Percentiles rank a stretch among this genome's conserved stretches.
Evolutionary conservation across 2,888 invertebrate genomes (phyloP).

Genomic region (Eupithecia exiguata): DNA sequence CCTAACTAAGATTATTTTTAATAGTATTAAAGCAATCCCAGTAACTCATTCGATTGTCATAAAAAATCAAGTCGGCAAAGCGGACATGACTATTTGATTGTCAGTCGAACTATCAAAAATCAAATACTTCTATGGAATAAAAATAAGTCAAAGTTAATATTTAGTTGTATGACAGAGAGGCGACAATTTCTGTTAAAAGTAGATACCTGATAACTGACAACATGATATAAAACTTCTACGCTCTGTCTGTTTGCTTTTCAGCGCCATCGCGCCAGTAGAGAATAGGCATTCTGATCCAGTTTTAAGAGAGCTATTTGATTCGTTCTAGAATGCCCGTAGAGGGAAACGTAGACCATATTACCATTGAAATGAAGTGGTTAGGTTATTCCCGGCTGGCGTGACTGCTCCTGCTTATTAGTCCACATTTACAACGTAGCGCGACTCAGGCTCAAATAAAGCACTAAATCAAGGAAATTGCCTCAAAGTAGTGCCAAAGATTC

Average conservation of each 20-base stretch:
- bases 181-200: too few species aligned
- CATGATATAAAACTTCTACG: not conserved
- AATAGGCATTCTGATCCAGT: not conserved
- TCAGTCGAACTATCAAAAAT: too few species aligned
- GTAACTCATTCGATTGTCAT: too few species aligned
- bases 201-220: not conserved
- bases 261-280: not conserved
- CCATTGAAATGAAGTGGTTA: slow-evolving; percentile 46
- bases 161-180: too few species aligned
- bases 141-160: too few species aligned
- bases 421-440: slow-evolving; percentile 40
- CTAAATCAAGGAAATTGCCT: slow-evolving; percentile 45
- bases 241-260: not conserved
- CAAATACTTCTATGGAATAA: too few species aligned
- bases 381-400: slow-evolving; percentile 38
- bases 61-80: too few species aligned
- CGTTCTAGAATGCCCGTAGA: not conserved
- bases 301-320: not conserved
- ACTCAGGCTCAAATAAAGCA: slow-evolving; percentile 39
- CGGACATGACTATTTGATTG: too few species aligned
- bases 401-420: slow-evolving; percentile 42
- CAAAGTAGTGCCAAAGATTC: slow-evolving; percentile 27
- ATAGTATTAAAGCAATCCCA: too few species aligned
- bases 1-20: too few species aligned
- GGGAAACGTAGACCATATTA: slow-evolving; percentile 4